Evolutionary conservation across 1,140 invertebrate genomes (phyloP).

Genomic region (Papilio glaucus): DNA sequence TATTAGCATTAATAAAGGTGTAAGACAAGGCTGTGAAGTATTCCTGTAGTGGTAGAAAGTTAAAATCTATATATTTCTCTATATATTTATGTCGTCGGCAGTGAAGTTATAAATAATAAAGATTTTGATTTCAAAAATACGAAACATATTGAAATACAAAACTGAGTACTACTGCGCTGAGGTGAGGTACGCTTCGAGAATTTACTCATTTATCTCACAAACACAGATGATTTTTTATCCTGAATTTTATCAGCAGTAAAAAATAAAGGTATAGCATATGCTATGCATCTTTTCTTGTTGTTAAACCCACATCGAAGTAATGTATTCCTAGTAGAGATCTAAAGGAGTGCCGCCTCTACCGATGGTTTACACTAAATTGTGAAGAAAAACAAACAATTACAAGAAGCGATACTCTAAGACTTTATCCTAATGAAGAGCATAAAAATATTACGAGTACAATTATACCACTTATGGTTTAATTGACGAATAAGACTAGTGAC

Average conservation of each 20-base stretch:
- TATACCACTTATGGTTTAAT: slow-evolving; percentile 12
- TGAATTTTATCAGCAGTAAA: no score
- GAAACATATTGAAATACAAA: no score
- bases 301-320: neutral
- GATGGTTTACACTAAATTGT: neutral
- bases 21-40: neutral
- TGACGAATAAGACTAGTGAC: neutral
- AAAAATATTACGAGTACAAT: slow-evolving; percentile 14
- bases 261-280: no score
- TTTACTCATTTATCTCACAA: no score
- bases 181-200: no score
- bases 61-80: neutral
- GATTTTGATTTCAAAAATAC: no score
- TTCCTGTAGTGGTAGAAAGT: neutral
- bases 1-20: neutral
- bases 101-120: no score
- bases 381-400: neutral
- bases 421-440: neutral
- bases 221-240: no score
- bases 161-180: no score
- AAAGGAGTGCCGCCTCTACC: neutral
- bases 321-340: neutral
- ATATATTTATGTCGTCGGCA: no score
- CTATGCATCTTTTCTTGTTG: no score
- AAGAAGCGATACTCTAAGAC: neutral